Evolutionary conservation across 2,797 vertebrate genomes (phyloP).

Genomic region (Alauda arvensis): DNA sequence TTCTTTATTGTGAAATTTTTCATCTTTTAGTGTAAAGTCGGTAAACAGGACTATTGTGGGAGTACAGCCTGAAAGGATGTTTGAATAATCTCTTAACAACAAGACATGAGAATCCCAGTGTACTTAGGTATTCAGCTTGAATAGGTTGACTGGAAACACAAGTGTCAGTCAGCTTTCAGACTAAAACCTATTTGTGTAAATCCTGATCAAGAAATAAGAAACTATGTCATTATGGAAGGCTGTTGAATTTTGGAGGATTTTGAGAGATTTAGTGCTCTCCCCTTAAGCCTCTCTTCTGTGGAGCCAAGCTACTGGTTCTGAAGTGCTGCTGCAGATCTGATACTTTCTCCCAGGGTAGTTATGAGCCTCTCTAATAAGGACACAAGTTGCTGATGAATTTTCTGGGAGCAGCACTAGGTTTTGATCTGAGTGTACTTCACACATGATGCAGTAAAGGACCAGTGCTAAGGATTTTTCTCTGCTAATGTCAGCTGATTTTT

Average conservation of each 20-base stretch:
- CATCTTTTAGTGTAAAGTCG: not conserved
- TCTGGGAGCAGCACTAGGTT: not conserved
- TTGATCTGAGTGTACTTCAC: not conserved
- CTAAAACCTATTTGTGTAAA: not conserved
- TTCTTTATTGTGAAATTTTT: not conserved
- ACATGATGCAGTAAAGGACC: not conserved
- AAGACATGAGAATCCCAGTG: not conserved
- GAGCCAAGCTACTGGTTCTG: not conserved
- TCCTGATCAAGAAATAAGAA: not conserved
- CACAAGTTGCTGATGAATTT: not conserved
- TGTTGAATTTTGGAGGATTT: not conserved
- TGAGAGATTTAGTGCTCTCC: not conserved
- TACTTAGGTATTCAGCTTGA: not conserved
- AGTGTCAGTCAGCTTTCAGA: not conserved
- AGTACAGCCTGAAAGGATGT: not conserved
- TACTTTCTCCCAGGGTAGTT: not conserved
- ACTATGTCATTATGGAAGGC: not conserved
- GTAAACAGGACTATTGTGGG: not conserved
- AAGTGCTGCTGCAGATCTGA: not conserved
- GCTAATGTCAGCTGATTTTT: not conserved
- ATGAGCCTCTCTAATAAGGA: not conserved
- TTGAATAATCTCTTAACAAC: not conserved
- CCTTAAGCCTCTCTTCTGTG: not conserved
- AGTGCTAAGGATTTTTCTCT: not conserved
- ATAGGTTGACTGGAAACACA: not conserved